Conservation (phyloP, 2,797 vertebrate species). For the Rhinogobio ventralis region DNA sequence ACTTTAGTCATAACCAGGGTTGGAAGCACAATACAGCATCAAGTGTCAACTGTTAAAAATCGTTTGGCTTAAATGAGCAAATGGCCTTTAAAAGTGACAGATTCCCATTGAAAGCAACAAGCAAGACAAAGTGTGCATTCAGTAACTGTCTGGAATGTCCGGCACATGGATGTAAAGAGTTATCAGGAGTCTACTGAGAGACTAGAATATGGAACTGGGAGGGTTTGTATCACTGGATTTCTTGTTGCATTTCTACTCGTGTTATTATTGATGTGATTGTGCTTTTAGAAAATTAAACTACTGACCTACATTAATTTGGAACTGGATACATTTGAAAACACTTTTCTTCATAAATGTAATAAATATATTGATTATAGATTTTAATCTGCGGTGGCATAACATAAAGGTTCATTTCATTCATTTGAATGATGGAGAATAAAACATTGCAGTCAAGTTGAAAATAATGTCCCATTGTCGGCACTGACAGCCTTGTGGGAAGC, state of each 20-base stretch:
- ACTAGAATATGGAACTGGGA: not conserved
- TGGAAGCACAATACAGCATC: not conserved
- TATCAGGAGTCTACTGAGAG: not conserved
- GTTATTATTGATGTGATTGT: not conserved
- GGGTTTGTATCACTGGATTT: not conserved
- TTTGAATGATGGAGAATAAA: too few relatives aligned
- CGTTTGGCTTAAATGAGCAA: not conserved
- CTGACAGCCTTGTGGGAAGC: too few relatives aligned
- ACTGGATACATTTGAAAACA: not conserved
- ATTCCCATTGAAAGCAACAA: not conserved
- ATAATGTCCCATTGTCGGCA: too few relatives aligned
- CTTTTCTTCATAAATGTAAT: too few relatives aligned
- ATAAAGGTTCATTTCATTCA: too few relatives aligned
- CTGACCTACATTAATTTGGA: not conserved
- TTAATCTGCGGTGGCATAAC: too few relatives aligned
- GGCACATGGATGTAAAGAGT: not conserved
- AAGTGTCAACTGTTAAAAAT: not conserved
- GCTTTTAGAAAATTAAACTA: not conserved
- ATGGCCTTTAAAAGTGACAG: not conserved
- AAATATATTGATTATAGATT: too few relatives aligned
- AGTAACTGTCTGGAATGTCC: not conserved
- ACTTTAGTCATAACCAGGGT: not conserved
- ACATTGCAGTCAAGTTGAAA: too few relatives aligned
- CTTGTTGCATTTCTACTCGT: not conserved
- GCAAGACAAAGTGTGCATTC: not conserved